Evolutionary conservation across 2,113 vertebrate species (phyloP).

Genomic region (Stegastes partitus): DNA sequence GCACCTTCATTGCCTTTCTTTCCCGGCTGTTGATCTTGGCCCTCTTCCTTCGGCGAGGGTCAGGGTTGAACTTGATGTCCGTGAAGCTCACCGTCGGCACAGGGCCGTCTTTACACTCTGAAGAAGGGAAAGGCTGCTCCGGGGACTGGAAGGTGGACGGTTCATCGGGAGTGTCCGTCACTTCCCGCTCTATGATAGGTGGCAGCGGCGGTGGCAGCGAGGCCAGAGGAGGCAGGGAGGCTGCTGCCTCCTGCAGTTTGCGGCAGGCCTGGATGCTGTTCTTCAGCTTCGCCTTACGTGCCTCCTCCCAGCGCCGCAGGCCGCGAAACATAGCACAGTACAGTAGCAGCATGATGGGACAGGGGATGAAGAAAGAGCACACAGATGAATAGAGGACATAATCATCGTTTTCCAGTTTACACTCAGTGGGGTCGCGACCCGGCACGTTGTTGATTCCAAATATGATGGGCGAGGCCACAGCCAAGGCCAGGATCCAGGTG

Average conservation of each 20-base stretch:
- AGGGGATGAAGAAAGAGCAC: constrained; percentile 97
- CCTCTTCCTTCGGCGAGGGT: constrained; percentile 75
- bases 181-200: constrained; percentile 72
- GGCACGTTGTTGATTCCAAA: constrained; percentile 93
- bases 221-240: constrained; percentile 75
- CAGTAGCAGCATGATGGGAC: constrained; percentile 95
- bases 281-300: constrained; percentile 88
- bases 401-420: constrained; percentile 92
- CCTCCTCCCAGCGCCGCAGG: constrained; percentile 91
- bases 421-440: constrained; percentile 87
- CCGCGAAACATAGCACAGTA: constrained; percentile 95
- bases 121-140: constrained; percentile 35
- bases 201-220: constrained; percentile 76
- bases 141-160: constrained; percentile 49
- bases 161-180: constrained; percentile 51
- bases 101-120: constrained; percentile 62
- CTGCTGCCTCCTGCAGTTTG: constrained; percentile 77
- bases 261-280: constrained; percentile 82
- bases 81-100: constrained; percentile 83
- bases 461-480: constrained; percentile 93
- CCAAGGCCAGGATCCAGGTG: constrained; percentile 94
- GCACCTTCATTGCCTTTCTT: constrained; percentile 95
- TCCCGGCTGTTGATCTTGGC: constrained; percentile 92
- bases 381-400: constrained; percentile 94
- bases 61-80: constrained; percentile 76